phyloP scores from a whole-genome alignment of 2,113 vertebrate genomes.

The Cettia cetti region DNA sequence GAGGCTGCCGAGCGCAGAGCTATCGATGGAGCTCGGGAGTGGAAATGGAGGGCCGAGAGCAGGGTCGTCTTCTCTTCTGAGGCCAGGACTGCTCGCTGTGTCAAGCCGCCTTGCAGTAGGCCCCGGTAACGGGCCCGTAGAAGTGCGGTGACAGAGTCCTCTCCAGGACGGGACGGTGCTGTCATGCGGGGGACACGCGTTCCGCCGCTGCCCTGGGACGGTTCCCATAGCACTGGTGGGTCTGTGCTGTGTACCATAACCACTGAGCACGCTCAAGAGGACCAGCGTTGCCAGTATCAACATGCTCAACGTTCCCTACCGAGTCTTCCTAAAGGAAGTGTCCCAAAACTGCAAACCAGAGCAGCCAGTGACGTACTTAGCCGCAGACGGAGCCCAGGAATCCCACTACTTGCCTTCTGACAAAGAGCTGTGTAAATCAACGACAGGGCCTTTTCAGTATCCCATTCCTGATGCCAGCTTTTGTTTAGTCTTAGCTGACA shows the following conservation, averaged over 20 bases:
- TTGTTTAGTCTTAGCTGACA: background rate
- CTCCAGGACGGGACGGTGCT: background rate
- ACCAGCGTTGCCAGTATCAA: too few relatives aligned
- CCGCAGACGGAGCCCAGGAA: background rate
- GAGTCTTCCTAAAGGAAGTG: background rate
- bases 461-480: background rate
- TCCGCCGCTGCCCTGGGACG: too few relatives aligned
- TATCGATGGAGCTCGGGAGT: background rate
- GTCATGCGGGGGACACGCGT: too few relatives aligned
- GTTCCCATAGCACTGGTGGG: accelerated
- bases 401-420: accelerated
- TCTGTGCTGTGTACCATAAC: accelerated
- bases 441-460: background rate
- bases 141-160: background rate
- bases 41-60: accelerated
- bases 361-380: too few relatives aligned
- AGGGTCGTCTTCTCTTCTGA: accelerated
- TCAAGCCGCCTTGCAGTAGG: background rate
- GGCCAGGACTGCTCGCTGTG: background rate
- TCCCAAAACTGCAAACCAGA: background rate
- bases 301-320: too few relatives aligned
- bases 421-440: background rate
- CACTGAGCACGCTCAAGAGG: background rate
- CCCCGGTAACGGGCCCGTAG: background rate
- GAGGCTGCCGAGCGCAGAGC: background rate